These are phyloP conservation scores for Proales similis DNA, from an alignment of 1,140 invertebrate genomes.

Conservation along the genomic window DNA sequence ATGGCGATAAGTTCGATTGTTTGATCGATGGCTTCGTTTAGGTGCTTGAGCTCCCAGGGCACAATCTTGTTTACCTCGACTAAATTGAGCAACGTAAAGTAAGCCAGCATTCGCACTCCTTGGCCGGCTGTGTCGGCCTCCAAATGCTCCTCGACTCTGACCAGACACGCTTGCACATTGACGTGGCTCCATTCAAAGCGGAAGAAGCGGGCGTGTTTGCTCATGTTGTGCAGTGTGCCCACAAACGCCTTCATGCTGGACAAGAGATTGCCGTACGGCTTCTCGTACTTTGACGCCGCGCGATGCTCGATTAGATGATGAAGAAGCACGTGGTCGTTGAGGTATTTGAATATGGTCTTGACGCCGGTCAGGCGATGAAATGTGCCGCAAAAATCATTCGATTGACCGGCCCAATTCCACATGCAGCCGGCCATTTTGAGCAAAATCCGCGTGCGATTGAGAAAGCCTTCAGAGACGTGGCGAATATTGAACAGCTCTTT, in stretches of 20 bases:
- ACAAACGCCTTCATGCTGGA: conserved; percentile 18
- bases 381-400: conserved; percentile 10
- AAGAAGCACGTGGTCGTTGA: neutral
- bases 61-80: too few relatives aligned
- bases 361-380: conserved; percentile 16
- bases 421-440: conserved; percentile 11
- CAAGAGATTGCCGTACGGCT: conserved; percentile 5
- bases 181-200: conserved; percentile 17
- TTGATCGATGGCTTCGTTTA: too few relatives aligned
- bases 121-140: too few relatives aligned
- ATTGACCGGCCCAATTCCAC: conserved; percentile 36
- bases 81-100: conserved; percentile 28
- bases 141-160: conserved; percentile 1
- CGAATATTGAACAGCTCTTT: conserved; percentile 7
- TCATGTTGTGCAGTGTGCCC: conserved; percentile 16
- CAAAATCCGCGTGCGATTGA: conserved; percentile 10
- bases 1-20: too few relatives aligned
- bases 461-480: neutral
- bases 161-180: neutral
- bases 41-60: too few relatives aligned
- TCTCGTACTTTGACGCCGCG: neutral
- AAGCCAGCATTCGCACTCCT: conserved; percentile 24
- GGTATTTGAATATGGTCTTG: conserved; percentile 12
- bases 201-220: conserved; percentile 8
- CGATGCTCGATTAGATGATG: neutral